Percentiles rank a stretch among this genome's conserved stretches.
phyloP scores from a whole-genome alignment of 2,888 invertebrate genomes.

The Odontocolon sp. region DNA sequence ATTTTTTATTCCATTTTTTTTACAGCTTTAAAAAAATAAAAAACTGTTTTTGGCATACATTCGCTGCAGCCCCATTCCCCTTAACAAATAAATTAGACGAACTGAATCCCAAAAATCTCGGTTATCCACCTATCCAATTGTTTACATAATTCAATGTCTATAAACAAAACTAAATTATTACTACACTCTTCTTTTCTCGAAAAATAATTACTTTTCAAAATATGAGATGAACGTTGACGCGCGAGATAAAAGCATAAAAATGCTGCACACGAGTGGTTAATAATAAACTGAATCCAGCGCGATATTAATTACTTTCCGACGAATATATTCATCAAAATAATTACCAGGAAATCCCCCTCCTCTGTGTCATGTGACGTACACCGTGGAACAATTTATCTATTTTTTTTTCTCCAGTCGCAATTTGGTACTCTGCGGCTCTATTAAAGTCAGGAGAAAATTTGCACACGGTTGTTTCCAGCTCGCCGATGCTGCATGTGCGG shows the following conservation, averaged over 20 bases:
- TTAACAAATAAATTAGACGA: too few species aligned
- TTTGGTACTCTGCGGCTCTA: slow-evolving; percentile 43
- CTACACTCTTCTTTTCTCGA: neutral
- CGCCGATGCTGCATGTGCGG: slow-evolving; percentile 4
- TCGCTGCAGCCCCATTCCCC: too few species aligned
- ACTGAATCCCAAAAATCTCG: too few species aligned
- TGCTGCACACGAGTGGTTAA: neutral
- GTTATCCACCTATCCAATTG: too few species aligned
- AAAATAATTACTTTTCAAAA: neutral
- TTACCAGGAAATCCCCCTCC: slow-evolving; percentile 18
- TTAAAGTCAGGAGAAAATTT: slow-evolving; percentile 57
- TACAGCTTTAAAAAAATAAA: too few species aligned
- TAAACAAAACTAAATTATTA: too few species aligned
- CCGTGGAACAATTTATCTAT: slow-evolving; percentile 5
- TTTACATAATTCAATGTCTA: too few species aligned
- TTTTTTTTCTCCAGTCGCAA: neutral
- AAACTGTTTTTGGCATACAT: too few species aligned
- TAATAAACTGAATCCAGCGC: neutral
- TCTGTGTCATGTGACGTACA: slow-evolving; percentile 1
- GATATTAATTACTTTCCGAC: slow-evolving; percentile 29
- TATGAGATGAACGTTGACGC: too few species aligned
- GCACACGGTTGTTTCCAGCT: slow-evolving; percentile 43
- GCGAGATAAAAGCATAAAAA: too few species aligned
- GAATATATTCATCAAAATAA: slow-evolving; percentile 39
- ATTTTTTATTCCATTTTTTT: too few species aligned